Percentiles rank a stretch among this genome's conserved stretches.
phyloP scores from a whole-genome alignment of 2,797 vertebrate species.

The Catamblyrhynchus diadema region DNA sequence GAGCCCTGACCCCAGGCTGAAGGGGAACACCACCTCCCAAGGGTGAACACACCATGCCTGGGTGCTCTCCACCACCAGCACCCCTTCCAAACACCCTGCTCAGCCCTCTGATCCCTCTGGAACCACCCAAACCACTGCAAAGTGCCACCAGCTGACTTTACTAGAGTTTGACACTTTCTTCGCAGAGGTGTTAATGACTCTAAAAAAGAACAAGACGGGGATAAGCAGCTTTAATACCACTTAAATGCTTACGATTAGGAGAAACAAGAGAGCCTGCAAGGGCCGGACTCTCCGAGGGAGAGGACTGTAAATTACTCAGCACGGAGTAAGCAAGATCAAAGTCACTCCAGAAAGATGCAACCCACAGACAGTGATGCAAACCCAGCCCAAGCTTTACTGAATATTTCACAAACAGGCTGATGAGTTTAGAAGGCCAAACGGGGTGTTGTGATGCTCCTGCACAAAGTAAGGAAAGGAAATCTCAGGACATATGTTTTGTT shows the following conservation, averaged over 20 bases:
- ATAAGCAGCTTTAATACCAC: conserved; percentile 8
- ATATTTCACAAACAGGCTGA: neutral
- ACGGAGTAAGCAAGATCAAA: conserved; percentile 1
- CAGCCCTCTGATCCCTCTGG: neutral
- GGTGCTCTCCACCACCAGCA: neutral
- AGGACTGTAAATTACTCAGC: conserved; percentile 37
- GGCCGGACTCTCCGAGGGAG: conserved; percentile 23
- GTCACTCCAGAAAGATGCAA: neutral
- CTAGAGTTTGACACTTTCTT: neutral
- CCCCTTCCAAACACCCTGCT: neutral
- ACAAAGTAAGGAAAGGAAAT: neutral
- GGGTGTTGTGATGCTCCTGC: neutral
- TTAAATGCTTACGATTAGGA: neutral
- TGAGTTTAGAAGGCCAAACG: conserved; percentile 5
- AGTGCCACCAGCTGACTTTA: neutral
- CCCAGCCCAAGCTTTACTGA: neutral
- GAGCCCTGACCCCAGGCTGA: accelerated
- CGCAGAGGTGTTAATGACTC: conserved; percentile 26
- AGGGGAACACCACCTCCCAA: neutral
- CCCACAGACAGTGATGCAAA: neutral
- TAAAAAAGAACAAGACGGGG: neutral
- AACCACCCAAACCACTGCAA: neutral
- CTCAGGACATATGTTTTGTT: neutral
- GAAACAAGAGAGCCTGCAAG: neutral
- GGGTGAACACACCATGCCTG: accelerated